Conservation (phyloP, 2,113 vertebrate genomes). For the Macheiramphus alcinus region DNA sequence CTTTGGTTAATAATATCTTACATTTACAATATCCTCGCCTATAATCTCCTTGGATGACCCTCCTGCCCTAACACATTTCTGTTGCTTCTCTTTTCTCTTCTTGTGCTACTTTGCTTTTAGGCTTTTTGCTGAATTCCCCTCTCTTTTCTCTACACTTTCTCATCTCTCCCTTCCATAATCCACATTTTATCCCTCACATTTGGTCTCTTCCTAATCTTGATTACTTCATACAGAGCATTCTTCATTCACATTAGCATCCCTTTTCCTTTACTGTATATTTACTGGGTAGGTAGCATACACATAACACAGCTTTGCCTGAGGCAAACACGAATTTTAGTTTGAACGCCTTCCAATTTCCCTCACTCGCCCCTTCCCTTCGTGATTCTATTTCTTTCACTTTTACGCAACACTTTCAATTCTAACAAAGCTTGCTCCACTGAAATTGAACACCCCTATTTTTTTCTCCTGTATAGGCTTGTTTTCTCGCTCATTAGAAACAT, state of each 20-base stretch:
- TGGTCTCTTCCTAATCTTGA: not conserved
- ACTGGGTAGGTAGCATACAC: not conserved
- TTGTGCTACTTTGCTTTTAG: conserved; percentile 17
- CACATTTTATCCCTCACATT: not conserved
- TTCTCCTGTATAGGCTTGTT: not conserved
- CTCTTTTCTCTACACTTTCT: not conserved
- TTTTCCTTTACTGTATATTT: conserved; percentile 22
- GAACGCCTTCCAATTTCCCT: not conserved
- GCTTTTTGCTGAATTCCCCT: not conserved
- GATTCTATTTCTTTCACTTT: not conserved
- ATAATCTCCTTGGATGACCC: conserved; percentile 32
- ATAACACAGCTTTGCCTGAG: not conserved
- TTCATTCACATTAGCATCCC: not conserved
- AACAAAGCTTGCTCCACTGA: not conserved
- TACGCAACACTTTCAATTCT: not conserved
- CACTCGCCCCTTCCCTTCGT: not conserved
- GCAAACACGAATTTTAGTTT: conserved; percentile 37
- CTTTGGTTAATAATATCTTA: conserved; percentile 63
- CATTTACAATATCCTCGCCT: conserved; percentile 48
- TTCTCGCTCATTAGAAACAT: not conserved
- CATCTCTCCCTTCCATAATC: not conserved
- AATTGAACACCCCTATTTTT: not conserved
- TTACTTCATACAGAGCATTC: conserved; percentile 38
- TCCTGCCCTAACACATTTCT: conserved; percentile 7
- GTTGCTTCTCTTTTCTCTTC: conserved; percentile 2